phyloP scores from a whole-genome alignment of 2,888 invertebrate genomes.

The Emmelina monodactyla region DNA sequence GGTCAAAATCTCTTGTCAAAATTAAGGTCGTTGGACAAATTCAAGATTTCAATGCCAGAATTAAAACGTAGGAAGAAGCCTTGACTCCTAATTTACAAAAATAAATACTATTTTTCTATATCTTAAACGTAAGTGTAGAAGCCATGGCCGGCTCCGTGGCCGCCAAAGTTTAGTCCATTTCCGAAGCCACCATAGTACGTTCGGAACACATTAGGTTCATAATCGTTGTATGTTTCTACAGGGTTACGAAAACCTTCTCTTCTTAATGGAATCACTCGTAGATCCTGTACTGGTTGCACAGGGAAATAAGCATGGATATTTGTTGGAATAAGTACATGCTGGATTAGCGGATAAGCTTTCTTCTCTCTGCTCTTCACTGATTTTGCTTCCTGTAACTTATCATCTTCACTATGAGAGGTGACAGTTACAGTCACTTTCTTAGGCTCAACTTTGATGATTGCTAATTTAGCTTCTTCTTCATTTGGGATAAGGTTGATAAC shows the following conservation, averaged over 20 bases:
- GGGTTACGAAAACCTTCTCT: neutral
- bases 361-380: neutral
- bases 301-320: neutral
- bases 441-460: no score
- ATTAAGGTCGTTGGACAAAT: no score
- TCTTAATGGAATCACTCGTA: neutral
- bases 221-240: neutral
- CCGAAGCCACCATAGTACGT: conserved; percentile 42
- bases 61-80: no score
- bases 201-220: neutral
- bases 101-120: no score
- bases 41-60: no score
- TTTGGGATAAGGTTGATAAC: neutral
- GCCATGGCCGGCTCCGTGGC: conserved; percentile 51
- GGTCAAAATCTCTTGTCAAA: no score
- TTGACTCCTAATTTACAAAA: no score
- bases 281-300: neutral
- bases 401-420: neutral
- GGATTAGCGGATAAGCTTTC: conserved; percentile 1
- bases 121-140: conserved; percentile 26
- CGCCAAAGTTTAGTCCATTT: conserved; percentile 41
- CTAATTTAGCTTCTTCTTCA: neutral
- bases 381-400: neutral
- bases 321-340: neutral
- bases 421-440: no score